Conservation (phyloP, 2,888 invertebrate genomes). For the Eupsilia transversa region DNA sequence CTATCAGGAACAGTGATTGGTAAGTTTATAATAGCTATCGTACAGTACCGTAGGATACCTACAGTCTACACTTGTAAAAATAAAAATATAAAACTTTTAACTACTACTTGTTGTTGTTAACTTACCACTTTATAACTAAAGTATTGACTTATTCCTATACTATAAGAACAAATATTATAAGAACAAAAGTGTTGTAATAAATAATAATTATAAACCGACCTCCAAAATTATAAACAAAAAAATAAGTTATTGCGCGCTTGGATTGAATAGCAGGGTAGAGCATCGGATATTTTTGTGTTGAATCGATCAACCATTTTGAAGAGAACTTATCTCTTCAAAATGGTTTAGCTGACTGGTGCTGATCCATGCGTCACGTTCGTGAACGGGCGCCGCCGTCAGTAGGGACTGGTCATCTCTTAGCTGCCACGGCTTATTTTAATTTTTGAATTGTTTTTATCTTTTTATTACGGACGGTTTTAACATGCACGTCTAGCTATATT, state of each 20-base stretch:
- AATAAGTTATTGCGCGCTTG: background rate
- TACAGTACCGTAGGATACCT: background rate
- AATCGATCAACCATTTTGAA: too few species aligned
- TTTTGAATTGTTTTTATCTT: too few species aligned
- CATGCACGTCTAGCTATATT: too few species aligned
- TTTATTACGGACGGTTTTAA: too few species aligned
- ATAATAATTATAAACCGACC: background rate
- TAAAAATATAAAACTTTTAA: background rate
- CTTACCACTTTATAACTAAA: background rate
- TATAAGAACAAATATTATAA: background rate
- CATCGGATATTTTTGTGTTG: background rate
- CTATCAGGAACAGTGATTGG: conserved; percentile 8
- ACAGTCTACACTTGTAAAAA: background rate
- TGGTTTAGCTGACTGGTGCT: too few species aligned
- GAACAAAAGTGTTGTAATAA: background rate
- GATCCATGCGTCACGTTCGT: too few species aligned
- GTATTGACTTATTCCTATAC: background rate
- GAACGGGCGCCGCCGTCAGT: too few species aligned
- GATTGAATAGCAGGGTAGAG: background rate
- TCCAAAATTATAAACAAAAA: background rate
- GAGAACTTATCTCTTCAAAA: too few species aligned
- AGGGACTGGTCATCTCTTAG: too few species aligned
- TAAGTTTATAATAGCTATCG: background rate
- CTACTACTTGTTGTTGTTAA: too few species aligned
- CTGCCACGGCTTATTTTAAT: too few species aligned